Base-by-base conservation (phyloP, 1,140 invertebrate species). In the Reticulitermes speratus region DNA sequence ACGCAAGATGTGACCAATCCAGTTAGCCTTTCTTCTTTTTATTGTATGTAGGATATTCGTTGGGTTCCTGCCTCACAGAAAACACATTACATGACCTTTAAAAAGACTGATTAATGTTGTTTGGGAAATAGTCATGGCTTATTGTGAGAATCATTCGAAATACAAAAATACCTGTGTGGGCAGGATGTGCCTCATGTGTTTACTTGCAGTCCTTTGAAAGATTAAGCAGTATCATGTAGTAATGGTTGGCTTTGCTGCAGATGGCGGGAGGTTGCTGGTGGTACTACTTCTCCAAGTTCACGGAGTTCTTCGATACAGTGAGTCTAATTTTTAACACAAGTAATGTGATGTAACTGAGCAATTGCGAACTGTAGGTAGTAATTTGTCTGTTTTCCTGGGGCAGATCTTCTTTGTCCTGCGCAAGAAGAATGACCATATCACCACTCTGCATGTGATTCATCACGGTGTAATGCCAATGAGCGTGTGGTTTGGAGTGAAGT, bases 401-500 rank as follows among this genome's bases (percentile, higher is more conserved):
- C 89, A 95, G 93, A 91, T 97, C 88, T 97, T 97, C 91, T 97
- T 97, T 89, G 94, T 97, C 44, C 90, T 97, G 88, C 93, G 96
- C 84, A 97, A 97, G 90, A 97, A 98, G 89, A 95, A 96, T 88
- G 93, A 95, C 88, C 97, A 98, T 88, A 94, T 98, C 25, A 95
- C 95, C 2, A 96, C 95, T 1, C 92, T 98, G 19, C 97, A 98
- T 90, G 97, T 98, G 16, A 97, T 98, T 88, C 97, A 98, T 91
- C 97, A 98, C 89, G 97, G 96, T 65, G 93, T 96, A 85, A 98
- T 98, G 97, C 97, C 97, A 1, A 93, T 97, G 91, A 97, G 96
- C 11, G 97, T 97, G 52, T 98, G 97, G 97, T 96, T 97, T 90
- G 97, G 97, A 48, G 96, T 98, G 69, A 97, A 97, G 91, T 98